A percentile compares a stretch with the other conserved stretches of the same genome.
Evolutionary conservation across 2,888 invertebrate species (phyloP).

Genomic region (Pheosia gnoma): DNA sequence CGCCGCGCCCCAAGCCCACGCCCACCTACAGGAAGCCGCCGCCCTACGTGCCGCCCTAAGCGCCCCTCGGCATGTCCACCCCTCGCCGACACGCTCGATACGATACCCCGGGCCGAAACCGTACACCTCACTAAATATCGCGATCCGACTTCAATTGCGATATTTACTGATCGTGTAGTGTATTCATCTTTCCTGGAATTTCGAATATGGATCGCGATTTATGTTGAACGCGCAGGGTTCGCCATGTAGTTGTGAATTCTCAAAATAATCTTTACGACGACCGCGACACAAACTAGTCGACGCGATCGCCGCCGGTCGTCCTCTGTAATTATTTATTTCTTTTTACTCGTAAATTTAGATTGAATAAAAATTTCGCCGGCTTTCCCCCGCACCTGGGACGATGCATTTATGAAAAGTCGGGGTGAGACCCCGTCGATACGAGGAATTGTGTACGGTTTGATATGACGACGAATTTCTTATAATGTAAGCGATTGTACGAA

Average conservation of each 20-base stretch:
- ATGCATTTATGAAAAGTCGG: slow-evolving; percentile 41
- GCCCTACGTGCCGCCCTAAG: slow-evolving; percentile 98
- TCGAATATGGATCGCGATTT: not conserved
- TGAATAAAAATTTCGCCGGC: slow-evolving; percentile 22
- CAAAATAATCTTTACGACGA: slow-evolving; percentile 3
- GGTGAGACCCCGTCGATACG: slow-evolving; percentile 57
- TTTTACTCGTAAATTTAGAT: slow-evolving; percentile 24
- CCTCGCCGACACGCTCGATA: not conserved
- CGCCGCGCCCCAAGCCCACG: slow-evolving; percentile 91
- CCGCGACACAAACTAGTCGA: slow-evolving; percentile 39
- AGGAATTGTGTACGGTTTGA: slow-evolving; percentile 78
- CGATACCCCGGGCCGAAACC: not conserved
- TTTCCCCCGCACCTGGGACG: slow-evolving; percentile 26
- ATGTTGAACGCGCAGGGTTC: not conserved
- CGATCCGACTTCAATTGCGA: not conserved
- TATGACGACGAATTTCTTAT: slow-evolving; percentile 74
- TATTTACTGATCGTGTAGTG: not conserved
- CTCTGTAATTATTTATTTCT: slow-evolving; percentile 34
- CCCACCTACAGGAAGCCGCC: slow-evolving; percentile 98
- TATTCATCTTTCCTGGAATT: not conserved
- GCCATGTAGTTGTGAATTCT: not conserved
- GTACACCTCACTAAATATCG: not conserved
- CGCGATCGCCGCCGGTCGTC: slow-evolving; percentile 27
- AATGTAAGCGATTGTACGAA: slow-evolving; percentile 48
- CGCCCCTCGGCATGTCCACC: not conserved